These are phyloP conservation scores for Hecatera dysodea DNA, from an alignment of 2,888 invertebrate genomes.

Conservation along the genomic window DNA sequence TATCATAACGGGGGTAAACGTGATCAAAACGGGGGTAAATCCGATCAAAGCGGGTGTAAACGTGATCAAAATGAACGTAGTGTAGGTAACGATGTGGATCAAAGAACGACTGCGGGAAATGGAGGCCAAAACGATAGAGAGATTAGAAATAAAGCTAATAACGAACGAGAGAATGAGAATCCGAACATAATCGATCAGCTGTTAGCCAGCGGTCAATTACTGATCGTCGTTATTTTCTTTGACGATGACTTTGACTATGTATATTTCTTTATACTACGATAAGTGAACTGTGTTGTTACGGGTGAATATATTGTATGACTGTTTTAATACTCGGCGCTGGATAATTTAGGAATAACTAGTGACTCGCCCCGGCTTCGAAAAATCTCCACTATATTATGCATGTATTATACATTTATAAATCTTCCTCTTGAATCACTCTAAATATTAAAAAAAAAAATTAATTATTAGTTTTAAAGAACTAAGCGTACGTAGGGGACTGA, in stretches of 20 bases:
- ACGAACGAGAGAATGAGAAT: slow-evolving; percentile 78
- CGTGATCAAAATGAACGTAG: slow-evolving; percentile 54
- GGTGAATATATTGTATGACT: slow-evolving; percentile 51
- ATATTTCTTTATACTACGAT: slow-evolving; percentile 76
- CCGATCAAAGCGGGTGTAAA: slow-evolving; percentile 4
- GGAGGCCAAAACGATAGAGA: slow-evolving; percentile 69
- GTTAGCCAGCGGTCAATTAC: slow-evolving; percentile 81
- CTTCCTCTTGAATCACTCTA: too few species aligned
- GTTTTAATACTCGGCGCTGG: slow-evolving; percentile 29
- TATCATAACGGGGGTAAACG: slow-evolving; percentile 15
- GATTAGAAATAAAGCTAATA: slow-evolving; percentile 72
- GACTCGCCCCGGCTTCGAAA: too few species aligned
- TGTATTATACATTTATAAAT: too few species aligned
- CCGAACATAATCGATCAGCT: slow-evolving; percentile 71
- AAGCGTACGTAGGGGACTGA: too few species aligned
- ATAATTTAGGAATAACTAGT: slow-evolving; percentile 17
- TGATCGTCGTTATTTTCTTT: slow-evolving; percentile 81
- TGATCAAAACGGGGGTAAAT: slow-evolving; percentile 36
- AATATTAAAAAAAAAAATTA: too few species aligned
- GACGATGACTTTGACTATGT: slow-evolving; percentile 76
- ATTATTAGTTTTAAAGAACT: too few species aligned
- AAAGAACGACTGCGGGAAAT: slow-evolving; percentile 59
- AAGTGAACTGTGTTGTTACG: slow-evolving; percentile 52
- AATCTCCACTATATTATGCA: too few species aligned
- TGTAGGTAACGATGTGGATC: slow-evolving; percentile 50